A percentile compares a stretch with the other conserved stretches of the same genome.
Evolutionary conservation across 2,113 vertebrate species (phyloP).

Genomic region (Rhabdornis inornatus): DNA sequence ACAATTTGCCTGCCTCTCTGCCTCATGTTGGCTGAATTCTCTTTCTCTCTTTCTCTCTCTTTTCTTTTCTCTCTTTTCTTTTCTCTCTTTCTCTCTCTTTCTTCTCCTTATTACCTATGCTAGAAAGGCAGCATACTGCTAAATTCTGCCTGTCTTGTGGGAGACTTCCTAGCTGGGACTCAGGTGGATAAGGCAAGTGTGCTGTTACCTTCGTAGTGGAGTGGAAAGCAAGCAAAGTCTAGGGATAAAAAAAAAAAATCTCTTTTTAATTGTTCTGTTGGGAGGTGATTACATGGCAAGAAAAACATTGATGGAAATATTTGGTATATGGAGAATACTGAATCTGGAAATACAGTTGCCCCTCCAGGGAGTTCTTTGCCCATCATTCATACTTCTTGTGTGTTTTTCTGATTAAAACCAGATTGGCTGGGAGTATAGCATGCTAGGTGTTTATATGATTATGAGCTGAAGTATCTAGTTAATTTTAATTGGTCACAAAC

Average conservation of each 20-base stretch:
- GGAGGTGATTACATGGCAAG: constrained; percentile 70
- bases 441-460: constrained; percentile 63
- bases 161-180: not conserved
- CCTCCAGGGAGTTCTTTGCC: constrained; percentile 34
- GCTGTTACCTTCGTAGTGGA: constrained; percentile 5
- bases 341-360: constrained; percentile 42
- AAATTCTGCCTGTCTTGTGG: not conserved
- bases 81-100: not conserved
- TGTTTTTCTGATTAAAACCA: constrained; percentile 55
- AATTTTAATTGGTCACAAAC: constrained; percentile 72
- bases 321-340: constrained; percentile 33
- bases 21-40: not conserved
- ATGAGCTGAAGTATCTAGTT: constrained; percentile 57
- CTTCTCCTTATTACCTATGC: not conserved
- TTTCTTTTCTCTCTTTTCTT: too few species aligned
- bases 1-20: not conserved
- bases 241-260: not conserved
- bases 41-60: too few species aligned
- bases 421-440: constrained; percentile 43
- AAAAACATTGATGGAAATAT: constrained; percentile 58
- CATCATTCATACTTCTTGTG: constrained; percentile 57
- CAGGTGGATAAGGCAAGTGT: not conserved
- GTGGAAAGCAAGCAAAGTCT: constrained; percentile 17
- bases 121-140: not conserved
- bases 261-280: constrained; percentile 73